Percentiles rank a stretch among this genome's conserved stretches.
Conservation (phyloP, 2,113 vertebrate genomes). For the Caloenas nicobarica region DNA sequence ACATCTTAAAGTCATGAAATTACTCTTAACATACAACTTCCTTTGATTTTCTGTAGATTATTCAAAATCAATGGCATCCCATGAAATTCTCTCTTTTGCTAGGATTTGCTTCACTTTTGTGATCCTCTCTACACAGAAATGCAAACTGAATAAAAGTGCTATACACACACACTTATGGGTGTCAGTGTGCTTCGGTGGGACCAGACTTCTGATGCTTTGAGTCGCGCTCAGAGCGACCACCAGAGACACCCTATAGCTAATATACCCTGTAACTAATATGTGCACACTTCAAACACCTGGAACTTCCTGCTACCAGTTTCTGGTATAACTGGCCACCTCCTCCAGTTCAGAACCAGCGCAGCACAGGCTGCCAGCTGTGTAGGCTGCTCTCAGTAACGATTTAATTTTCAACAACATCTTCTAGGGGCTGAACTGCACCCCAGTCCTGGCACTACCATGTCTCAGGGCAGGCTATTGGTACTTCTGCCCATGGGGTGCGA, state of each 20-base stretch:
- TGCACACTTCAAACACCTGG: no score
- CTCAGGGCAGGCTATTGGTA: no score
- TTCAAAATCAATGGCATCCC: background rate
- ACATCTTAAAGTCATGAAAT: background rate
- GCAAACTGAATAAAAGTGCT: accelerated
- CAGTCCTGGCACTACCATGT: no score
- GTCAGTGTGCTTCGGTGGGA: accelerated
- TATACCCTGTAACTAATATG: no score
- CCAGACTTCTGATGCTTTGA: background rate
- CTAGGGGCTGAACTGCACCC: no score
- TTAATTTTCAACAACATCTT: no score
- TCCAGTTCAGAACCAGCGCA: no score
- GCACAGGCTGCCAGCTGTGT: no score
- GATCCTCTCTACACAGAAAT: background rate
- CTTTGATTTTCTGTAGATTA: slow-evolving; percentile 14
- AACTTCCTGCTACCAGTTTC: no score
- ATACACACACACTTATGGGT: accelerated
- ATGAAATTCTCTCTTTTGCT: accelerated
- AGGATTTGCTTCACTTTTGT: background rate
- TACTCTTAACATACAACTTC: slow-evolving; percentile 5
- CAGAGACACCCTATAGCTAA: background rate
- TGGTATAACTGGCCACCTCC: no score
- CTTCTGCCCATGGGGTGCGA: no score
- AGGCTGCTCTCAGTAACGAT: no score
- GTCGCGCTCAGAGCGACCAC: background rate